Evolutionary conservation across 1,140 invertebrate genomes (phyloP).

Genomic region (Eciton burchellii): DNA sequence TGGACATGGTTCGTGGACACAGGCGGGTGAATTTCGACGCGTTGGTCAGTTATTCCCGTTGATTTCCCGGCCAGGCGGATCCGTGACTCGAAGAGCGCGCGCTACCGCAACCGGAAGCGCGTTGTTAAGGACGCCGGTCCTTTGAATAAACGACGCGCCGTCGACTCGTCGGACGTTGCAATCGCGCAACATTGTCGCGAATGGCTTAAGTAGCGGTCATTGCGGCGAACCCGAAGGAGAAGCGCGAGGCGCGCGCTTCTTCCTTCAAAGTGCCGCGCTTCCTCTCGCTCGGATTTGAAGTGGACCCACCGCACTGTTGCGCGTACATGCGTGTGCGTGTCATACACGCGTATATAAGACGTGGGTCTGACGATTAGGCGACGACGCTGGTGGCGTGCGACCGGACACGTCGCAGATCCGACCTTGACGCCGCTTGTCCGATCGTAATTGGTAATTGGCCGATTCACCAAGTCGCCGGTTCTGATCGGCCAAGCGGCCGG

Average conservation of each 20-base stretch:
- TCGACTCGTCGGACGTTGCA: constrained; percentile 29
- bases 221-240: constrained; percentile 30
- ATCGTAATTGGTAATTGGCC: constrained; percentile 75
- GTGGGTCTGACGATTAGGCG: not conserved
- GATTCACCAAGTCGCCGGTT: constrained; percentile 65
- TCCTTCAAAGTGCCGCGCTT: constrained; percentile 66
- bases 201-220: constrained; percentile 39
- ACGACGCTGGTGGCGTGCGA: constrained; percentile 61
- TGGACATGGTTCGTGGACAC: too few species aligned
- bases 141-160: not conserved
- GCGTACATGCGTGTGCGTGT: constrained; percentile 42
- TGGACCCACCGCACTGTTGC: not conserved
- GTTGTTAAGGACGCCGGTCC: not conserved
- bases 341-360: constrained; percentile 42
- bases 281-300: constrained; percentile 34
- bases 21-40: too few species aligned
- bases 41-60: not conserved
- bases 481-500: constrained; percentile 46
- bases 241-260: constrained; percentile 30
- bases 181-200: constrained; percentile 34
- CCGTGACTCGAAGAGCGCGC: not conserved
- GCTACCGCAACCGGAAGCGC: not conserved
- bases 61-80: not conserved
- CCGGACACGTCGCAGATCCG: constrained; percentile 67
- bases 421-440: constrained; percentile 60